Conservation (phyloP, 2,888 invertebrate genomes). For the Acleris emargana region DNA sequence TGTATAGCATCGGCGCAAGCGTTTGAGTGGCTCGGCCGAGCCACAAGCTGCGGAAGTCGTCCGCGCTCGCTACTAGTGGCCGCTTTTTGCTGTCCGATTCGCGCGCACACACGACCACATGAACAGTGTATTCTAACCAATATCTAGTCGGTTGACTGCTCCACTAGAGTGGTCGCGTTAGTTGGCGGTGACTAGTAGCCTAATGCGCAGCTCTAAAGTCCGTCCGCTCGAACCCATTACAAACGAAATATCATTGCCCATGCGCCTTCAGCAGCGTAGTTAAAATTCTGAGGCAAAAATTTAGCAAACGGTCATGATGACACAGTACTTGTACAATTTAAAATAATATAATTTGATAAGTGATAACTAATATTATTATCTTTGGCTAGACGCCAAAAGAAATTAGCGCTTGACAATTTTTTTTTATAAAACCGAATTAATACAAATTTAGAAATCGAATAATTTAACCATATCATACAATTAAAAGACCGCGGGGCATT, state of each 20-base stretch:
- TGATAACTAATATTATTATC: slow-evolving; percentile 19
- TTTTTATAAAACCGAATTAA: slow-evolving; percentile 33
- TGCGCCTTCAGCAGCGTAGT: not conserved
- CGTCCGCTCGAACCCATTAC: not conserved
- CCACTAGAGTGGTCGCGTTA: too few species aligned
- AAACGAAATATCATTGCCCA: not conserved
- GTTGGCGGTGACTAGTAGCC: too few species aligned
- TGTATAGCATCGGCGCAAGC: too few species aligned
- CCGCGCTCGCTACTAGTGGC: too few species aligned
- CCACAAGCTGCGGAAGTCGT: too few species aligned
- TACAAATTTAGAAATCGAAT: slow-evolving; percentile 25
- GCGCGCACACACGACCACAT: too few species aligned
- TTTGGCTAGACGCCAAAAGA: slow-evolving; percentile 31
- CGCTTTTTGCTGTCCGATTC: too few species aligned
- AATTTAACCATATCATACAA: slow-evolving; percentile 35
- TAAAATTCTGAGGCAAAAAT: not conserved
- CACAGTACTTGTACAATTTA: slow-evolving; percentile 11
- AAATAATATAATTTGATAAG: slow-evolving; percentile 3
- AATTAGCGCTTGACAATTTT: slow-evolving; percentile 18
- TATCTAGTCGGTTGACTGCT: too few species aligned
- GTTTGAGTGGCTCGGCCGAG: too few species aligned
- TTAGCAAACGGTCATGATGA: slow-evolving; percentile 6
- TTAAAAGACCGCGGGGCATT: slow-evolving; percentile 40
- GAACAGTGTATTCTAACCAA: too few species aligned
- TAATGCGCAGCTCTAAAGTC: not conserved